A percentile compares a stretch with the other conserved stretches of the same genome.
Conservation (phyloP, 2,113 vertebrate species). For the Bos taurus region ARS-UCD2.0 NC_037343.1:46634501-46635000, state of each 20-base stretch:
- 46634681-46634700: background rate
- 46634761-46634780: accelerated
- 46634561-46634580: accelerated
- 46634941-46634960: background rate
- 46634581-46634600: background rate
- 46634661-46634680: background rate
- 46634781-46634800: background rate
- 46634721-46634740: background rate
- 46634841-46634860: accelerated
- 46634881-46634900: background rate
- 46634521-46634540: background rate
- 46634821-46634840: background rate
- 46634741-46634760: accelerated
- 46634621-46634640: background rate
- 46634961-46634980: background rate
- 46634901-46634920: background rate
- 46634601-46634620: background rate
- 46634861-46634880: too few species aligned
- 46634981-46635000: background rate
- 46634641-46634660: background rate
- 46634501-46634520: background rate
- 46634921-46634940: background rate
- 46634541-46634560: background rate
- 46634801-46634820: background rate
- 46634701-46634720: background rate